Percentiles rank a stretch among this genome's conserved stretches.
Conservation (phyloP, 1,140 invertebrate species). For the Euwallacea fornicatus region DNA sequence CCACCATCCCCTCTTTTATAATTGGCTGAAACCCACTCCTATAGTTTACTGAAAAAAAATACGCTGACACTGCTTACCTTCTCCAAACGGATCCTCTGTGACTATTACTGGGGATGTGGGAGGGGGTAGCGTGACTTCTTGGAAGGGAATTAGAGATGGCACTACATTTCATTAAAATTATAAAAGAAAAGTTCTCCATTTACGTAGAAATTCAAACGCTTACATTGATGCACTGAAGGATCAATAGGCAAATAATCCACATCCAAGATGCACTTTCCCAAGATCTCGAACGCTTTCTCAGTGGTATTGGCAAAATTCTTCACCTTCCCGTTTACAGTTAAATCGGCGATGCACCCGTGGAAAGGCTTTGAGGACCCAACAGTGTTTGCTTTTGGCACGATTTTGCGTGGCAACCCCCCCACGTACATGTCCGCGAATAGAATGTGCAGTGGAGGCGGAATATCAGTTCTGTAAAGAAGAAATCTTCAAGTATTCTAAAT, state of each 20-base stretch:
- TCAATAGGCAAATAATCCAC: constrained; percentile 40
- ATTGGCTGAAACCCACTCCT: constrained; percentile 16
- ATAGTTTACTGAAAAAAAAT: background rate
- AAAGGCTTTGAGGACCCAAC: constrained; percentile 61
- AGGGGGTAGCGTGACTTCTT: constrained; percentile 36
- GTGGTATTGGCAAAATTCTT: constrained; percentile 79
- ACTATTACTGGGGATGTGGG: constrained; percentile 39
- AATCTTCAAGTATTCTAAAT: background rate
- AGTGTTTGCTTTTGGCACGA: constrained; percentile 51
- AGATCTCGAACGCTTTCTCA: constrained; percentile 63
- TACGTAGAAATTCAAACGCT: constrained; percentile 8
- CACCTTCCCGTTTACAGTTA: constrained; percentile 78
- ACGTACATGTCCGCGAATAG: constrained; percentile 74
- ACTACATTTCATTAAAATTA: too few relatives aligned
- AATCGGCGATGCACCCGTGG: constrained; percentile 84
- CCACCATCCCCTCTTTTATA: constrained; percentile 47
- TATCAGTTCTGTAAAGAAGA: constrained; percentile 53
- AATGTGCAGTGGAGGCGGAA: constrained; percentile 63
- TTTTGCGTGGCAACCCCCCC: constrained; percentile 74
- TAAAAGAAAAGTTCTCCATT: too few relatives aligned
- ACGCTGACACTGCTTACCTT: constrained; percentile 21
- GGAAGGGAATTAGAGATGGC: constrained; percentile 36
- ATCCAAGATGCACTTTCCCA: constrained; percentile 65
- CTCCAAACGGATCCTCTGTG: constrained; percentile 33
- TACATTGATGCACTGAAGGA: constrained; percentile 42